phyloP scores from a whole-genome alignment of 2,888 invertebrate genomes.

The Drosophila tanythrix region DNA sequence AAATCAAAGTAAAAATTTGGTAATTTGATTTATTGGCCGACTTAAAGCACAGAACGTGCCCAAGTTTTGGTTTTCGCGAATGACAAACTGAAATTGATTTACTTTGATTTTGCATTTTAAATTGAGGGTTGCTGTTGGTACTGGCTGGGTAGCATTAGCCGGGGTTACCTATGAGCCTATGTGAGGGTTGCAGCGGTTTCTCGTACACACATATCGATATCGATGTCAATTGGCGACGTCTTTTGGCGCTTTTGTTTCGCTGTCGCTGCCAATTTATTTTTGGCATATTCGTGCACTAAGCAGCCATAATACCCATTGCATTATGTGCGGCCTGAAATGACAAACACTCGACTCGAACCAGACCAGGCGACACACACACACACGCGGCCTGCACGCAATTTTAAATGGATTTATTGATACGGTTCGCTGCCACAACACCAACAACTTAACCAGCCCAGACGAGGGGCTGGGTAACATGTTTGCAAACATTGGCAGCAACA shows the following conservation, averaged over 20 bases:
- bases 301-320: conserved; percentile 77
- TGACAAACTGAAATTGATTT: conserved; percentile 80
- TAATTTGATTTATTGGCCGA: conserved; percentile 81
- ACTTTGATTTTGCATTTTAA: conserved; percentile 83
- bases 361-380: conserved; percentile 30
- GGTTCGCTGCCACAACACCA: conserved; percentile 60
- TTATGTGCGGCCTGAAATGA: conserved; percentile 63
- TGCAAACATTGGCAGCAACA: conserved; percentile 75
- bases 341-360: conserved; percentile 59
- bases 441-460: conserved; percentile 1
- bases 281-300: conserved; percentile 67
- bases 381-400: conserved; percentile 74
- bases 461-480: conserved; percentile 61
- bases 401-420: conserved; percentile 81
- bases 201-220: conserved; percentile 24
- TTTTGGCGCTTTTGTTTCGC: conserved; percentile 72
- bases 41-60: conserved; percentile 76
- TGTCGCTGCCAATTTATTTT: conserved; percentile 77
- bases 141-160: conserved; percentile 43
- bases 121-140: conserved; percentile 61
- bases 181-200: conserved; percentile 30
- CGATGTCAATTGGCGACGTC: conserved; percentile 70
- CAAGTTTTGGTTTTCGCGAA: conserved; percentile 41
- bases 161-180: conserved; percentile 34
- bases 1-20: conserved; percentile 55